Evolutionary conservation across 2,888 invertebrate genomes (phyloP).

Genomic region (Agelastica alni): DNA sequence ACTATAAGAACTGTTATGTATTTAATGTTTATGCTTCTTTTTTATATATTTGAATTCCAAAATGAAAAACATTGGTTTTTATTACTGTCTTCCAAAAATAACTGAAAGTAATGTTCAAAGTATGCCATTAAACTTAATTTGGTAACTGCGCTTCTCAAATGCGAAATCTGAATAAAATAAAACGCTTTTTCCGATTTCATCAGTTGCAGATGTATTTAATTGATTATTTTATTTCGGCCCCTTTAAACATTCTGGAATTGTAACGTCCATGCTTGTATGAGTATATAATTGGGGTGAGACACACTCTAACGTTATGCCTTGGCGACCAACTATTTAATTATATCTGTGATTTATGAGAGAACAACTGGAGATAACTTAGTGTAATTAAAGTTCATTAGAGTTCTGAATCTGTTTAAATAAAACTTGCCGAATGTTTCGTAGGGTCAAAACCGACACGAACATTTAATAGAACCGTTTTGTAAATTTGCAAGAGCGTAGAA

Average conservation of each 20-base stretch:
- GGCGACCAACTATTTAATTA: conserved; percentile 52
- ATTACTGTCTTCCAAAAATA: too few relatives aligned
- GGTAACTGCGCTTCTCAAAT: too few relatives aligned
- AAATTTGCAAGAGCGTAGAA: not conserved
- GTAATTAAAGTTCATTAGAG: conserved; percentile 51
- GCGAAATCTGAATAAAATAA: too few relatives aligned
- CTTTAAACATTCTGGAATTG: not conserved
- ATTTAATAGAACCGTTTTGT: conserved; percentile 42
- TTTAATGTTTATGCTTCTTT: too few relatives aligned
- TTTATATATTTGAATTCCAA: too few relatives aligned
- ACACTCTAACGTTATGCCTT: conserved; percentile 47
- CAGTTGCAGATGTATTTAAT: too few relatives aligned
- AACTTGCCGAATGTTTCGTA: conserved; percentile 44
- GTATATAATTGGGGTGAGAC: conserved; percentile 52
- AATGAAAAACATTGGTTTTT: too few relatives aligned
- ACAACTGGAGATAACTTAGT: conserved; percentile 51
- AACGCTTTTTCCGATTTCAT: too few relatives aligned
- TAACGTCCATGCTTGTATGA: conserved; percentile 37
- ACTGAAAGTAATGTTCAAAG: too few relatives aligned
- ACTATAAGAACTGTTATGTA: too few relatives aligned
- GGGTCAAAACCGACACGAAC: conserved; percentile 45
- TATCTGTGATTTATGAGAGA: conserved; percentile 51
- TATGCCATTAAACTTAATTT: too few relatives aligned
- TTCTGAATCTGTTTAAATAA: conserved; percentile 48
- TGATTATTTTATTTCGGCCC: too few relatives aligned